phyloP scores from a whole-genome alignment of 2,113 vertebrate species.

The Uria lomvia region DNA sequence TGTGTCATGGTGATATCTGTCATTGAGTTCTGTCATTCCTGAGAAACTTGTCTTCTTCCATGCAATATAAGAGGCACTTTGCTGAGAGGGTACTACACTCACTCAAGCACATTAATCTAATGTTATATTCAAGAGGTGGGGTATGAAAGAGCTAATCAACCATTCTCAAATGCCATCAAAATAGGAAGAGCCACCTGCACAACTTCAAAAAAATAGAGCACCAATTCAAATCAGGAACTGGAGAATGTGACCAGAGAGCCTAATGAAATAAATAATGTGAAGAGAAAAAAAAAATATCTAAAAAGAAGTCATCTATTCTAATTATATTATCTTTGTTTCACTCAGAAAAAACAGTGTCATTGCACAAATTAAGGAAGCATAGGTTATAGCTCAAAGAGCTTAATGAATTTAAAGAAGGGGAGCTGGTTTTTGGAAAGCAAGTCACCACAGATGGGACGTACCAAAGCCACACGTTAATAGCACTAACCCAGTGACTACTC shows the following conservation, averaged over 20 bases:
- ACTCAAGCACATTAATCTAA: background rate
- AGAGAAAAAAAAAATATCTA: background rate
- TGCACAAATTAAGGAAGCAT: background rate
- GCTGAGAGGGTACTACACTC: background rate
- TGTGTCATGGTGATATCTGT: background rate
- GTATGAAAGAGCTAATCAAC: background rate
- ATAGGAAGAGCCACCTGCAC: background rate
- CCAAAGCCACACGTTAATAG: fast-evolving
- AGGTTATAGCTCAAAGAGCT: background rate
- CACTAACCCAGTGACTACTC: background rate
- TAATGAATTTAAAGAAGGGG: background rate
- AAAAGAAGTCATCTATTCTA: background rate
- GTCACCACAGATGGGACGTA: background rate
- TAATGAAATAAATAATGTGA: background rate
- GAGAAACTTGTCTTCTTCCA: background rate
- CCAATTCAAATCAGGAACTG: background rate
- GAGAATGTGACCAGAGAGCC: background rate
- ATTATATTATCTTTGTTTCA: background rate
- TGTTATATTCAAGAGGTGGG: background rate
- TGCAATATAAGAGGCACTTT: background rate
- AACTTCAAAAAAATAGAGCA: background rate
- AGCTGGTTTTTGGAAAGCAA: background rate
- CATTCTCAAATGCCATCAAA: background rate
- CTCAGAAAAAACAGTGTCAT: background rate
- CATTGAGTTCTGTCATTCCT: background rate